Conservation (phyloP, 2,113 vertebrate genomes). For the Shinisaurus crocodilurus region DNA sequence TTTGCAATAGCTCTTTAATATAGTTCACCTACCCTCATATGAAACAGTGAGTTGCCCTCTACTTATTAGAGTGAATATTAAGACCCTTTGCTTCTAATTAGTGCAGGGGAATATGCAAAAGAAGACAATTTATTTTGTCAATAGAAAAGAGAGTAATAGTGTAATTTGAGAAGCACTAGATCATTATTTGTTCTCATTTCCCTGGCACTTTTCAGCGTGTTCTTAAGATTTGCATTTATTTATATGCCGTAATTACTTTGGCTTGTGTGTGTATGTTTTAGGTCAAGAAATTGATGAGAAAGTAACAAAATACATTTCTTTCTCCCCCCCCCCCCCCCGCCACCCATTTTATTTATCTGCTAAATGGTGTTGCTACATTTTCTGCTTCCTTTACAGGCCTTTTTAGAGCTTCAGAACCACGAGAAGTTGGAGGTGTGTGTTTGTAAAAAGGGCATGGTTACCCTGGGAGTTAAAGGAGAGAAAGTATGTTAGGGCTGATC, state of each 20-base stretch:
- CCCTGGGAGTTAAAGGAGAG: neutral
- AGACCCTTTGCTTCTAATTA: constrained; percentile 25
- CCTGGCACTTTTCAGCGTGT: neutral
- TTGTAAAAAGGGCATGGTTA: neutral
- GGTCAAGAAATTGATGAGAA: neutral
- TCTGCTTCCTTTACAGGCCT: neutral
- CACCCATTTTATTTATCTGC: neutral
- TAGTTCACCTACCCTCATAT: neutral
- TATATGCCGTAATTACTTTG: neutral
- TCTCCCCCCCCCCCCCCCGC: fast-evolving
- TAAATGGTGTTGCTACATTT: constrained; percentile 29
- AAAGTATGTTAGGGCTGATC: constrained; percentile 23
- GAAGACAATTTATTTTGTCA: neutral
- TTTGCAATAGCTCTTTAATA: neutral
- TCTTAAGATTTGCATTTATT: neutral
- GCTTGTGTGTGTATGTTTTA: neutral
- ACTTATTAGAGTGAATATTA: constrained; percentile 14
- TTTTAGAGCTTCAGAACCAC: constrained; percentile 25
- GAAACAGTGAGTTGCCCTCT: constrained; percentile 4
- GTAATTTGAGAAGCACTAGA: neutral
- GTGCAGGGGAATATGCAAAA: constrained; percentile 18
- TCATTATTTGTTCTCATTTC: constrained; percentile 4
- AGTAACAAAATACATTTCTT: constrained; percentile 18
- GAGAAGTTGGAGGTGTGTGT: neutral
- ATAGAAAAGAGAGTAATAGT: constrained; percentile 27